Evolutionary conservation across 2,888 invertebrate genomes (phyloP).

Genomic region (Diarsia dahlii): DNA sequence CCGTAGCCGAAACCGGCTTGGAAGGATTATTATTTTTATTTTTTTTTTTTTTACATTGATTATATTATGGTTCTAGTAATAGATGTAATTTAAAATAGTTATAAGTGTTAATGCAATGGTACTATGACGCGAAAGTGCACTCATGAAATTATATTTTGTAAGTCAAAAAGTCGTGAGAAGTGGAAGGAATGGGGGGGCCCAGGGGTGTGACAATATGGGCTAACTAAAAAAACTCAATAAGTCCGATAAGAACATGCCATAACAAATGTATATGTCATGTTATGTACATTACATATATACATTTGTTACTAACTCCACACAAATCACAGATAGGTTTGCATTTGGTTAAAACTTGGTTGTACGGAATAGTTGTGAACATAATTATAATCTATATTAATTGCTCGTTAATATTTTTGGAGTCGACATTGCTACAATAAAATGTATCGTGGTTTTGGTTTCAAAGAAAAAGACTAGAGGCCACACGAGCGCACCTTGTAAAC

Average conservation of each 20-base stretch:
- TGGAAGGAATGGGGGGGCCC: too few species aligned
- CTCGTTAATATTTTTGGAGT: not conserved
- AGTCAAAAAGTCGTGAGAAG: not conserved
- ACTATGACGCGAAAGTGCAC: constrained; percentile 38
- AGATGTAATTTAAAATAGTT: constrained; percentile 17
- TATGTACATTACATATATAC: too few species aligned
- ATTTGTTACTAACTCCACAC: not conserved
- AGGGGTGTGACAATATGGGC: too few species aligned
- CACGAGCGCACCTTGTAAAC: not conserved
- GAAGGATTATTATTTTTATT: too few species aligned
- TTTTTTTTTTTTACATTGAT: too few species aligned
- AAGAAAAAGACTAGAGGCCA: not conserved
- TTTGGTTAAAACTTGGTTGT: not conserved
- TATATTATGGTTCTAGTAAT: constrained; percentile 31
- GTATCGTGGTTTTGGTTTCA: too few species aligned
- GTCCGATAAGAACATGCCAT: not conserved
- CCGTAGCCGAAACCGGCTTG: too few species aligned
- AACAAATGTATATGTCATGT: too few species aligned
- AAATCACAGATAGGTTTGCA: not conserved
- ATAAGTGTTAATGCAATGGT: constrained; percentile 41
- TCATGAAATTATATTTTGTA: constrained; percentile 29
- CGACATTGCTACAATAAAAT: not conserved
- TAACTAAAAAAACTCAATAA: not conserved
- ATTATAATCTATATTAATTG: not conserved
- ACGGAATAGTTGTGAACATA: not conserved